These are phyloP conservation scores for Macrobrachium rosenbergii DNA, from an alignment of 1,140 invertebrate genomes.

Conservation along the genomic window DNA sequence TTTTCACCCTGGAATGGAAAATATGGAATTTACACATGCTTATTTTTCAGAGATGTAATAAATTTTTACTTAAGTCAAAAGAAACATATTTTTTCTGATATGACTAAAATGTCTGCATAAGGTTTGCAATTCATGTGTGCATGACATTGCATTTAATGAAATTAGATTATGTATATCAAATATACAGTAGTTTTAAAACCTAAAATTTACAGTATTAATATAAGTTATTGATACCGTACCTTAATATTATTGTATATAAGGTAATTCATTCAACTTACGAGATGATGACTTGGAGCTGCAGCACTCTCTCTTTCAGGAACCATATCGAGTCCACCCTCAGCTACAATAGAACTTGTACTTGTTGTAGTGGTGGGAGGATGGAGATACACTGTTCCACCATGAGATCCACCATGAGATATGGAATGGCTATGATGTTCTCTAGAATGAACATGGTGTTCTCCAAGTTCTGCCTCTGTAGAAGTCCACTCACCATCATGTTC, in stretches of 20 bases:
- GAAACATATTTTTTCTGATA: too few species aligned
- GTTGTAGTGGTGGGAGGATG: too few species aligned
- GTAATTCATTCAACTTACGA: background rate
- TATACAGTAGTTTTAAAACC: too few species aligned
- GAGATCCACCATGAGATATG: background rate
- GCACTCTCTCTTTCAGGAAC: conserved; percentile 48
- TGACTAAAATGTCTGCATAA: too few species aligned
- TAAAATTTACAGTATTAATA: background rate
- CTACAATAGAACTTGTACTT: background rate
- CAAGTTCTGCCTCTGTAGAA: background rate
- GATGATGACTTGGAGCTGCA: background rate
- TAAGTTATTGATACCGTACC: too few species aligned
- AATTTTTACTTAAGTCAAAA: too few species aligned
- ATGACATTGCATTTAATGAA: too few species aligned
- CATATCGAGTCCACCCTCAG: conserved; percentile 45
- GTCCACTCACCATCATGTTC: background rate
- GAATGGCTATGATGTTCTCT: background rate
- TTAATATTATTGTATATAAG: too few species aligned
- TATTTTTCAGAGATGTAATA: background rate
- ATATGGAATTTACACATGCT: background rate
- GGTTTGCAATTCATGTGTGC: too few species aligned
- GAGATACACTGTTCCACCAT: background rate
- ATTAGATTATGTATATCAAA: too few species aligned
- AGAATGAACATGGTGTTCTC: background rate
- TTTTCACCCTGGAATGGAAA: conserved; percentile 23